phyloP scores from a whole-genome alignment of 2,113 vertebrate genomes.

The Poicephalus meyeri region DNA sequence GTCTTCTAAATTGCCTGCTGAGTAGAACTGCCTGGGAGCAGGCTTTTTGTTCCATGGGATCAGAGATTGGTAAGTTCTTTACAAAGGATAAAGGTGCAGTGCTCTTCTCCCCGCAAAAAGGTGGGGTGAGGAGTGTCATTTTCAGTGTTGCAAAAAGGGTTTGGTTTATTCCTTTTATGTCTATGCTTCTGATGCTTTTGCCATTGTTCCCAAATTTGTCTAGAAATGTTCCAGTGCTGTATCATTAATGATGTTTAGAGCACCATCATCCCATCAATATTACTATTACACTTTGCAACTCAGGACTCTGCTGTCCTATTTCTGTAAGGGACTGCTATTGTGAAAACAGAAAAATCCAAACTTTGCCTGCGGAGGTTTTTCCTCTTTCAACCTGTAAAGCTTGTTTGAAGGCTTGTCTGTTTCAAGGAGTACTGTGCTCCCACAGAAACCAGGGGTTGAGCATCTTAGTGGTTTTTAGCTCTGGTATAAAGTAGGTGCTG shows the following conservation, averaged over 20 bases:
- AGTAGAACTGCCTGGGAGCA: background rate
- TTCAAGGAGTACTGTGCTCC: background rate
- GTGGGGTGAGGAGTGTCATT: too few relatives aligned
- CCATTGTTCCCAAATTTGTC: background rate
- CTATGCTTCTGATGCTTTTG: background rate
- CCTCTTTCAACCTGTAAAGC: background rate
- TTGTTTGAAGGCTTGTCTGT: background rate
- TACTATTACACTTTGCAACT: background rate
- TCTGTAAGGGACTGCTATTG: background rate
- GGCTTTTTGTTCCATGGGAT: background rate
- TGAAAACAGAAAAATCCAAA: background rate
- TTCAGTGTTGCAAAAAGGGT: background rate
- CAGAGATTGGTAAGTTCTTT: background rate
- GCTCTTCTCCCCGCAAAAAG: background rate
- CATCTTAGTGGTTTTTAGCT: background rate
- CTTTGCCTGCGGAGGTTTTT: background rate
- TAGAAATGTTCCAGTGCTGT: background rate
- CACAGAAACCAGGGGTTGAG: background rate
- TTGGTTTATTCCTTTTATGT: background rate
- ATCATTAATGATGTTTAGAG: background rate
- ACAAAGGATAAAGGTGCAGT: background rate
- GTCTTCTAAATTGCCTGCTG: background rate
- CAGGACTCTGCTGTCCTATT: background rate
- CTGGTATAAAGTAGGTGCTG: background rate
- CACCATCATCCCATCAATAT: background rate